Percentiles rank a stretch among this genome's conserved stretches.
Evolutionary conservation across 2,113 vertebrate genomes (phyloP).

Genomic region (Marmota monax): DNA sequence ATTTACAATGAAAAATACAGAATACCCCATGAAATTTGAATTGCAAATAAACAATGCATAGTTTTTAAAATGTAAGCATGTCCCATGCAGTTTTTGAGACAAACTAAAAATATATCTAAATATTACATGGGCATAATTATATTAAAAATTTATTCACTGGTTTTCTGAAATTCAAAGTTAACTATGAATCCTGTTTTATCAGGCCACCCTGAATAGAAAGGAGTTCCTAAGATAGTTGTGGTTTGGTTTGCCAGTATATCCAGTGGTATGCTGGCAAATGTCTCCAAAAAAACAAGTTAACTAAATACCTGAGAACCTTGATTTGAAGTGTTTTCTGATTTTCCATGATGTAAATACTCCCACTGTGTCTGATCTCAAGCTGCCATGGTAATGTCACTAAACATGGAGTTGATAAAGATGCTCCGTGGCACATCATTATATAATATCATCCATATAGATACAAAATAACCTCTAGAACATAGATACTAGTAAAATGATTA

Average conservation of each 20-base stretch:
- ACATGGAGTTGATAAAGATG: background rate
- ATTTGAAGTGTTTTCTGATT: background rate
- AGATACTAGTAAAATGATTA: background rate
- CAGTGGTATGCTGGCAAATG: background rate
- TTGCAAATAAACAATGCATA: background rate
- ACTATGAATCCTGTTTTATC: background rate
- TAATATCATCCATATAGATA: background rate
- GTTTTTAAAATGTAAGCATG: background rate
- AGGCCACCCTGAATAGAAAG: background rate
- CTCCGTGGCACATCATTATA: background rate
- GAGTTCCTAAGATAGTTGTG: background rate
- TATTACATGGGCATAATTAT: background rate
- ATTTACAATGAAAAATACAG: background rate
- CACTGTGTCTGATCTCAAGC: background rate
- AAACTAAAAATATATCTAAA: background rate
- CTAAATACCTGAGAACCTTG: background rate
- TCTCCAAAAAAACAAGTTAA: background rate
- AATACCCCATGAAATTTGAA: background rate
- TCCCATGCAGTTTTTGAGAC: background rate
- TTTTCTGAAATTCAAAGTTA: constrained; percentile 3
- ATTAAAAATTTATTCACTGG: background rate
- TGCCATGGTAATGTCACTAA: background rate
- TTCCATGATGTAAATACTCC: background rate
- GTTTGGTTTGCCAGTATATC: background rate
- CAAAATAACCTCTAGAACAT: background rate